Conservation (phyloP, 2,888 invertebrate species). For the Cerastis leucographa region DNA sequence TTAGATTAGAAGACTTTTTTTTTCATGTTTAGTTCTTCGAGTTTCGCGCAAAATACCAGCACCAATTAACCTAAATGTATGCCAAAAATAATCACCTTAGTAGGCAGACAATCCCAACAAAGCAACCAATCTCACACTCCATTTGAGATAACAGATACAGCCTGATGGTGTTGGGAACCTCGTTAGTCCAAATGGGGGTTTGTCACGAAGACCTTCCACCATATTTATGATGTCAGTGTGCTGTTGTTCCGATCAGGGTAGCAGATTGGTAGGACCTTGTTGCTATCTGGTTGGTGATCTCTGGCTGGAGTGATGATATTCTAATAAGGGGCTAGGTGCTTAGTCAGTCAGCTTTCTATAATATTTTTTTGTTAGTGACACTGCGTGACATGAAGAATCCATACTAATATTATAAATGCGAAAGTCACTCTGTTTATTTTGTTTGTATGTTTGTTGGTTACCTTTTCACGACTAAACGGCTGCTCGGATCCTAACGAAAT, state of each 20-base stretch:
- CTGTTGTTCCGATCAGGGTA: constrained; percentile 67
- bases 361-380: not conserved
- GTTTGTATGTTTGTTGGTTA: too few species aligned
- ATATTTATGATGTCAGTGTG: constrained; percentile 73
- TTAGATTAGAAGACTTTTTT: not conserved
- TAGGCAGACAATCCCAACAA: constrained; percentile 32
- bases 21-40: not conserved
- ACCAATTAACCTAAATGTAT: constrained; percentile 47
- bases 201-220: constrained; percentile 74
- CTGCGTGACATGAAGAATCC: too few species aligned
- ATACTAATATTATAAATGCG: too few species aligned
- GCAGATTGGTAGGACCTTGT: constrained; percentile 62
- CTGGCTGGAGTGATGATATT: constrained; percentile 33
- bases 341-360: not conserved
- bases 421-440: too few species aligned
- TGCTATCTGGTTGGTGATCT: constrained; percentile 55
- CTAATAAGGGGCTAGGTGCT: not conserved
- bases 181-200: constrained; percentile 73
- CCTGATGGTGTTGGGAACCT: constrained; percentile 67
- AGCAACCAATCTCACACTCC: constrained; percentile 64
- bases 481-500: too few species aligned
- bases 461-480: too few species aligned
- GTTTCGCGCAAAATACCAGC: constrained; percentile 4
- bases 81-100: constrained; percentile 41
- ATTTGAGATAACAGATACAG: constrained; percentile 72